These are phyloP conservation scores for Epinephelus lanceolatus DNA, from an alignment of 2,113 vertebrate genomes.

Conservation along the genomic window DNA sequence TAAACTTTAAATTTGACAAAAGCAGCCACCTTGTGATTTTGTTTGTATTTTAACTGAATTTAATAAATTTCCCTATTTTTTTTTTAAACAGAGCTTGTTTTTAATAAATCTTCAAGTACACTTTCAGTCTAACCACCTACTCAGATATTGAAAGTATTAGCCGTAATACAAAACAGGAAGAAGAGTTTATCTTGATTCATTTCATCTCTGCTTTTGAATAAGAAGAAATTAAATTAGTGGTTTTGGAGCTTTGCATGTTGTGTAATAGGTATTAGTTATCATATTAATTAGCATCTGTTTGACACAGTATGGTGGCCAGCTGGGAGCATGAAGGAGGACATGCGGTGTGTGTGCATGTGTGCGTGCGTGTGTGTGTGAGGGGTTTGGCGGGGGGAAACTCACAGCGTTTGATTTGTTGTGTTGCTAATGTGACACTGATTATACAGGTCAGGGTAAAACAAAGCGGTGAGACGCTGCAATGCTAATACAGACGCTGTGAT, in stretches of 20 bases:
- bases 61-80: neutral
- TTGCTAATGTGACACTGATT: conserved; percentile 99
- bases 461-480: conserved; percentile 94
- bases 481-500: conserved; percentile 92
- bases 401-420: conserved; percentile 99
- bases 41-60: neutral
- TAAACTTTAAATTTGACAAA: neutral
- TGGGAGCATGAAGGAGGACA: conserved; percentile 88
- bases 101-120: neutral
- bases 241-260: conserved; percentile 88
- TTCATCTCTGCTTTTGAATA: conserved; percentile 58
- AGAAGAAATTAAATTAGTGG: conserved; percentile 64
- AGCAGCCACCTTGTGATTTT: neutral
- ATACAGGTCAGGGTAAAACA: conserved; percentile 99
- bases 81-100: neutral
- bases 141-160: neutral
- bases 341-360: conserved; percentile 44
- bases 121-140: neutral
- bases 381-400: conserved; percentile 90
- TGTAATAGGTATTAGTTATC: conserved; percentile 98
- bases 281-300: conserved; percentile 99
- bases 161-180: conserved; percentile 8
- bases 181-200: conserved; percentile 29
- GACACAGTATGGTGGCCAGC: conserved; percentile 96
- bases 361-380: conserved; percentile 7